Base-by-base conservation (phyloP, 1,140 invertebrate species). In the Mercenaria mercenaria region DNA sequence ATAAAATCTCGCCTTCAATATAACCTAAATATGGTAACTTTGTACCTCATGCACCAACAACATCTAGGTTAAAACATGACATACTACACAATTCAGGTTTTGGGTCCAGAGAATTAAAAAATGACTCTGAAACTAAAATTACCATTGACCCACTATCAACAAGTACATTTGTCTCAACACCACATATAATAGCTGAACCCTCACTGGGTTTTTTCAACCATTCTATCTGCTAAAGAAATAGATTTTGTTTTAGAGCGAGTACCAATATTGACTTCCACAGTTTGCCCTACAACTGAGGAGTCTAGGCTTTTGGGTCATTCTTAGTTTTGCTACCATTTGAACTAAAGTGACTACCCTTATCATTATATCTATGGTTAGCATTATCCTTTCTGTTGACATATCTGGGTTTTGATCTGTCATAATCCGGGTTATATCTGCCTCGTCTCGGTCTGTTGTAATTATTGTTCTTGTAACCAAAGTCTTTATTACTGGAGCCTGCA, bases 61-160 rank as follows among this genome's bases (percentile, higher is more conserved):
- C 39, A 64, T 47, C 34, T 20, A 85, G 8, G 0, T 50, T 72
- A 34, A 85, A 67, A 47, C 41, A 32, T 0, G 18, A 18, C 8
- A 69, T 59, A 32, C 41, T 18, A 47, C 15, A 10, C 29, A 85
- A 29, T 0, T 4, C 61, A 4, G 64, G 82, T 29, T 47, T 50
- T 37, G 39, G 59, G n/a, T 32, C 47, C 6, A 85, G 23, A 6
- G 3, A 34, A 20, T 47, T n/a, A 11, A 43, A 85, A 41, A 69
- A 50, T 20, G 23, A 15, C 20, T 69, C 34, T 26, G 59, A 69
- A 39, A 85, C 23, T 13, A 34, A 32, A 1, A 34, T 85, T 43
- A 85, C 64, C 82, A 85, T 43, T 0, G n/a, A 52, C 3, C 64
- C 83, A n/a, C 0, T 74, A 76, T 86, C 69, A 47, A 74, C n/a